Base-by-base conservation (phyloP, 2,888 invertebrate genomes). In the Endotricha flammealis region DNA sequence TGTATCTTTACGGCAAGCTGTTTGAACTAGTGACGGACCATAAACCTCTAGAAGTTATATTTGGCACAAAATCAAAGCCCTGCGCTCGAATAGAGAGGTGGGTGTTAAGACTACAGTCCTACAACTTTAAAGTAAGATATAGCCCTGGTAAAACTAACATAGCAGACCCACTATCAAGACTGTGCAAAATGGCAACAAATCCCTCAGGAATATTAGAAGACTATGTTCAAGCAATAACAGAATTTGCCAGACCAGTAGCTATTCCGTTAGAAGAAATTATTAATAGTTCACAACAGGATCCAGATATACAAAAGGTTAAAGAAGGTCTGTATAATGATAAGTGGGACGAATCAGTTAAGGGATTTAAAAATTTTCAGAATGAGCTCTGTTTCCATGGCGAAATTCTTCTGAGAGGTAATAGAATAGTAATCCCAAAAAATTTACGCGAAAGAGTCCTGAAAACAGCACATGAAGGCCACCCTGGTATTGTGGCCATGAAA, bases 21-120 rank as follows among this genome's bases (percentile, higher is more conserved):
- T 48, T 51, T 30, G 45, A 45, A 0, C 13, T 50, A 0, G 7
- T 40, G 0, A 45, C 29, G 0, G 42, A 46, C 14, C 46, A 50
- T 11, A 46, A 44, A 16, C 69, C 48, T 1, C 20, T 49, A 3
- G 47, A 47, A 10, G 8, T 32, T 5, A 36, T 46, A 9, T 46
- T 46, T 36, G 46, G 54, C 0, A 33, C 43, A 8, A 38, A 28
- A 13, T 63, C 62, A 1, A 64, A 63, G 38, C 58, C 65, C 0
- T 60, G 59, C 12, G 65, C 64, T 0, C n/a, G 62, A 16, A 50
- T 67, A 4, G 64, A 67, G 33, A 32, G 65, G 1, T 66, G 31
- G 28, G 28, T 28, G 8, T 12, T 28, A n/a, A 12, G 28, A 2
- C n/a, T 28, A 28, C 28, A 28, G n/a, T 12, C 28, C n/a, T 28